Evolutionary conservation across 1,140 invertebrate genomes (phyloP).

Genomic region (Trachymyrmex septentrionalis): DNA sequence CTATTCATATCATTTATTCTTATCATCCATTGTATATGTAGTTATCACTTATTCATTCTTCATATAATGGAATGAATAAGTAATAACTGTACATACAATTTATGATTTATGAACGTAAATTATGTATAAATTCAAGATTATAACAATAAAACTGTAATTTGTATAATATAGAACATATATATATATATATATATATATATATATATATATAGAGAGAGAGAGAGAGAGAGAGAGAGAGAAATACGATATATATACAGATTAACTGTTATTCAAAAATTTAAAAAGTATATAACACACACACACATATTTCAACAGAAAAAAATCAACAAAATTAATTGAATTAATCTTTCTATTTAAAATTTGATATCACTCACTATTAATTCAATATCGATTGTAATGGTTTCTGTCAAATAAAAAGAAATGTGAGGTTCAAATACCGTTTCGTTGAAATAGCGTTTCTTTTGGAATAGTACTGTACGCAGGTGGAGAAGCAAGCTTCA

Average conservation of each 20-base stretch:
- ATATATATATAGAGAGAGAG: too few species aligned
- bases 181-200: too few species aligned
- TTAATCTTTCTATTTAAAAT: background rate
- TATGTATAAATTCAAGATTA: background rate
- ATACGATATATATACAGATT: background rate
- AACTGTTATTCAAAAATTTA: background rate
- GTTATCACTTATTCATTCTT: background rate
- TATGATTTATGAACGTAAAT: background rate
- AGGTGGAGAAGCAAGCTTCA: slow-evolving; percentile 16
- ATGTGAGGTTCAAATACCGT: slow-evolving; percentile 22
- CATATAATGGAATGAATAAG: background rate
- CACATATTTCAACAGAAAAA: background rate
- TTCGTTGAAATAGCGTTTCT: slow-evolving; percentile 15
- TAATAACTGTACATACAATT: background rate
- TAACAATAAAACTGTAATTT: background rate
- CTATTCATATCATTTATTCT: background rate
- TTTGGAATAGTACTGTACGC: background rate
- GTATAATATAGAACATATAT: background rate
- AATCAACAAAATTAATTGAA: background rate
- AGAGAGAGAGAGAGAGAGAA: too few species aligned
- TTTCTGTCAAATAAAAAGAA: slow-evolving; percentile 6
- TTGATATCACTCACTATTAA: background rate
- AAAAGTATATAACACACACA: background rate
- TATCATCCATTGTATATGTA: too few species aligned
- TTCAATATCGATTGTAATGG: background rate